Base-by-base conservation (phyloP, 37 sponge, comb jelly and placozoan genomes). In the Agelas oroides region DNA sequence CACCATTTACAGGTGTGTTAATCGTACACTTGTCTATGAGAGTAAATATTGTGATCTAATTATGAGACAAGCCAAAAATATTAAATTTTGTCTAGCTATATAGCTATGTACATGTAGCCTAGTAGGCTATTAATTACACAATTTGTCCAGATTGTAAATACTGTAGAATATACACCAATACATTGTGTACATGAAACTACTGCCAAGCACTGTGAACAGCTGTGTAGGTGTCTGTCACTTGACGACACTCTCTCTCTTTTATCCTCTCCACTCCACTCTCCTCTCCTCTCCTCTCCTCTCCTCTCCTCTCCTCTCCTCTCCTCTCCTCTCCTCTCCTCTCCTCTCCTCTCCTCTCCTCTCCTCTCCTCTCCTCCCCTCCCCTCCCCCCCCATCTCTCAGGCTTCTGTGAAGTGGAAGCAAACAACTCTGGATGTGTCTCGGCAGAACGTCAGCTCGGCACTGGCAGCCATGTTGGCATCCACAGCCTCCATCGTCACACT, bases 401-500 rank as follows among this genome's bases (percentile, higher is more conserved):
- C 87, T 0, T 95, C 98, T 18, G 27, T 95, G 21, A 64, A 76
- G 38, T 95, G 95, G 98, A 89, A 90, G 77, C 95, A 95, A 82
- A 94, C 80, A 32, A 87, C 89, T 15, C 59, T 97, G 77, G 95
- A 97, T 85, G 91, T 93, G 27, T 90, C 93, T 46, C 59, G 79
- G 15, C 95, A 97, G 94, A 97, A 97, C 54, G 98, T 97, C 27
- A 84, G 83, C 67, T 92, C 98, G 27, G 92, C 96, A 0, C 66
- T 97, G 78, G 91, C 98, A 0, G 98, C 98, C 83, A 95, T 97
- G 89, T 52, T 93, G 60, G 98, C 94, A 0, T 83, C 94, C 38
- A 87, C 96, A 70, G 96, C 96, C 5, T 75, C 87, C 41, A 81
- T 96, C 59, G 87, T 96, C 57, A 89, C 90, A 14, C 87, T 88